phyloP scores from a whole-genome alignment of 2,113 vertebrate species.

The Alethe castanea region DNA sequence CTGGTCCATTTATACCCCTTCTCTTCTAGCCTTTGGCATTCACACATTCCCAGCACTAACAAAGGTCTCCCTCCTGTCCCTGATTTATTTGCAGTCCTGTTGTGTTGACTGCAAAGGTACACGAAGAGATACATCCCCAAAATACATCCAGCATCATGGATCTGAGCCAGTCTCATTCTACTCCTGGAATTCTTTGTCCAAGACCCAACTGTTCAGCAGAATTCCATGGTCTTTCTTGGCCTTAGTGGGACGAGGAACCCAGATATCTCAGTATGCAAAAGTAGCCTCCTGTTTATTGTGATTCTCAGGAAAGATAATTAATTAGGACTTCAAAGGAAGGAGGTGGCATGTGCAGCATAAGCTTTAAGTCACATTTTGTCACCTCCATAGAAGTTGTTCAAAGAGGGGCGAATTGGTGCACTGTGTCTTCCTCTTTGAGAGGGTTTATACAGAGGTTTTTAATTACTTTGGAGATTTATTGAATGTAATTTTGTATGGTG shows the following conservation, averaged over 20 bases:
- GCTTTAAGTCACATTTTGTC: slow-evolving; percentile 1
- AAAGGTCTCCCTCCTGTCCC: accelerated
- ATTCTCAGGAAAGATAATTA: not conserved
- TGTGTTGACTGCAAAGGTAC: not conserved
- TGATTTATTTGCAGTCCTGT: not conserved
- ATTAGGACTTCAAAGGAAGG: not conserved
- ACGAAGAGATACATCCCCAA: not conserved
- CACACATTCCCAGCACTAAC: not conserved
- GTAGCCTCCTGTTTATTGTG: not conserved
- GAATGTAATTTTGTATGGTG: slow-evolving; percentile 36
- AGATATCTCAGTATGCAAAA: not conserved
- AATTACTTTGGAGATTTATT: slow-evolving; percentile 23
- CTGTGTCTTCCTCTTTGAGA: not conserved
- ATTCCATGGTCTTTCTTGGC: not conserved
- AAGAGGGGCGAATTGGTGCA: not conserved
- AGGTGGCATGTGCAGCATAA: not conserved
- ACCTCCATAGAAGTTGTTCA: not conserved
- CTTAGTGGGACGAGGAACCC: not conserved
- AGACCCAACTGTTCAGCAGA: not conserved
- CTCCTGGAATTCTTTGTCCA: not conserved
- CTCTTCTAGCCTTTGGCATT: not conserved
- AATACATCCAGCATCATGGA: not conserved
- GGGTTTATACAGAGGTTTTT: not conserved
- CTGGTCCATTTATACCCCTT: not conserved
- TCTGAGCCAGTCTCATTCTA: not conserved